Evolutionary conservation across 2,113 vertebrate genomes (phyloP), one percentile per base, ranked within the genome.

Genomic region (Melanerpes aurifrons): DNA sequence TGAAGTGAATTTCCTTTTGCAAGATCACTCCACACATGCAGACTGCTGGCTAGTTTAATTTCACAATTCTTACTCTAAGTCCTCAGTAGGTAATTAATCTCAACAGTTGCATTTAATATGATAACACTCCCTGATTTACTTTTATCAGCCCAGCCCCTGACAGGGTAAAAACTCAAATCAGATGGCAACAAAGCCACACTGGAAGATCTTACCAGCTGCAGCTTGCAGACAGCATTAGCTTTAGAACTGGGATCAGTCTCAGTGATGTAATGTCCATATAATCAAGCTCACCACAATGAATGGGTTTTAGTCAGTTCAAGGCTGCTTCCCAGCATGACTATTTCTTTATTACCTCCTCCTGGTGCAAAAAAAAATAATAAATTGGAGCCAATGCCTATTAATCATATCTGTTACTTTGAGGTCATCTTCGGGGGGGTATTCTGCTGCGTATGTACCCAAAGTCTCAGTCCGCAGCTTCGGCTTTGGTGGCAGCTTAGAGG

Each of bases 381-480:
- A 45, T 69, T 32, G 10, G 35, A 89, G 66, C 90, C 94, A 92
- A 91, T n/a, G 76, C 16, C 77, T 85, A 85, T 95, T 93, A 94
- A 93, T 97, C 93, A 96, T 53, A 89, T 77, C 86, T 71, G n/a
- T n/a, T 90, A 92, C 82, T 95, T 67, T 70, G 70, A n/a, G n/a
- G n/a, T n/a, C n/a, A n/a, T n/a, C n/a, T n/a, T n/a, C n/a, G n/a
- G n/a, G n/a, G n/a, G n/a, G n/a, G n/a, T n/a, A n/a, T n/a, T n/a
- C n/a, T n/a, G n/a, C n/a, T n/a, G n/a, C n/a, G n/a, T n/a, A n/a
- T n/a, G n/a, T n/a, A n/a, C n/a, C n/a, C n/a, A n/a, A n/a, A n/a
- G n/a, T n/a, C n/a, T n/a, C n/a, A n/a, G n/a, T n/a, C n/a, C n/a
- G n/a, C n/a, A n/a, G n/a, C n/a, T n/a, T n/a, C n/a, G n/a, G n/a